Conservation (phyloP, 1,140 invertebrate species). For the Aphaenogaster ashmeadi region DNA sequence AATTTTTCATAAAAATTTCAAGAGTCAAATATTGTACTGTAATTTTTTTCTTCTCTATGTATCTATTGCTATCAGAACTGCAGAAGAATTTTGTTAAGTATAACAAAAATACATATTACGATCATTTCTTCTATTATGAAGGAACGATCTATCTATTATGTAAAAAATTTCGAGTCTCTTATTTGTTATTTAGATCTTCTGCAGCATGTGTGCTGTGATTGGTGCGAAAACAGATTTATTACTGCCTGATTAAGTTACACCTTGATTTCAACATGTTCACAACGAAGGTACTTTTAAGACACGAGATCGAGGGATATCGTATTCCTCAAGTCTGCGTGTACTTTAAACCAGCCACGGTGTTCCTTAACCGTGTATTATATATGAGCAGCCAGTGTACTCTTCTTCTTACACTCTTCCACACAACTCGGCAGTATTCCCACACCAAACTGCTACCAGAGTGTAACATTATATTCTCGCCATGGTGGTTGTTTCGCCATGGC, state of each 20-base stretch:
- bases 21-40: not conserved
- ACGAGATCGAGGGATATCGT: slow-evolving; percentile 74
- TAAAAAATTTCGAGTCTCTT: slow-evolving; percentile 11
- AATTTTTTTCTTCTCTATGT: not conserved
- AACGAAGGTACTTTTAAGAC: slow-evolving; percentile 67
- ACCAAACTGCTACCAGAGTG: slow-evolving; percentile 73
- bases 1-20: not conserved
- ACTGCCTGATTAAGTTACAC: slow-evolving; percentile 56
- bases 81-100: not conserved
- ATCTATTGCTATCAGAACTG: not conserved
- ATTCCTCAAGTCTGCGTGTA: slow-evolving; percentile 57
- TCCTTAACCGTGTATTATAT: slow-evolving; percentile 75
- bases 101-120: not conserved
- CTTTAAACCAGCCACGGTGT: slow-evolving; percentile 69
- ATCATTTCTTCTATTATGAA: not conserved
- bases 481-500: slow-evolving; percentile 73
- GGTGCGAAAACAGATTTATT: slow-evolving; percentile 51
- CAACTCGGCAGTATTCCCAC: slow-evolving; percentile 75
- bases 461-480: slow-evolving; percentile 78
- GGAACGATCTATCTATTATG: not conserved
- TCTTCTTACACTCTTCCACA: slow-evolving; percentile 70
- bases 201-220: not conserved
- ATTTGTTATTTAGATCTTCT: slow-evolving; percentile 39
- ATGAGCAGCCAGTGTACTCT: slow-evolving; percentile 65
- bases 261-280: slow-evolving; percentile 52